These are phyloP conservation scores for Psophia crepitans DNA, from an alignment of 2,113 vertebrate genomes.

Conservation along the genomic window DNA sequence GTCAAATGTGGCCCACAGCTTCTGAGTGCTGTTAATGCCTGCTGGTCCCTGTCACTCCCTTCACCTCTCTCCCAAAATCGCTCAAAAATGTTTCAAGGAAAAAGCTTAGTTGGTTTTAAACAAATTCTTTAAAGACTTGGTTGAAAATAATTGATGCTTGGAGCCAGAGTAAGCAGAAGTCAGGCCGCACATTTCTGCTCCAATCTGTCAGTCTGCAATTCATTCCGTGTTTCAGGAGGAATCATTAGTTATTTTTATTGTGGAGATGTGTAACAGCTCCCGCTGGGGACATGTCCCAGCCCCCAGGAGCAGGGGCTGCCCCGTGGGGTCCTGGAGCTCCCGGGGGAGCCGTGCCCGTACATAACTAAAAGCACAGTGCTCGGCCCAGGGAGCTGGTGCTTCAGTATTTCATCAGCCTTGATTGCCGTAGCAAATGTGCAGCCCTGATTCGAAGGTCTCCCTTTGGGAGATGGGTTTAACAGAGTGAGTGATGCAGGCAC, in stretches of 20 bases:
- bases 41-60: background rate
- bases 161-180: background rate
- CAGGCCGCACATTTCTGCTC: background rate
- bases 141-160: accelerated
- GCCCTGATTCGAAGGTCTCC: background rate
- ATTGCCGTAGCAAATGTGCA: background rate
- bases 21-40: background rate
- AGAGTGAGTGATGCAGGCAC: background rate
- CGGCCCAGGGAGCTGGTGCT: background rate
- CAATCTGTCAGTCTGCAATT: background rate
- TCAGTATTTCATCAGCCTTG: background rate
- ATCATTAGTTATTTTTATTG: background rate
- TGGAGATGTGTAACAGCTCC: background rate
- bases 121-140: background rate
- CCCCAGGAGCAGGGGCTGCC: background rate
- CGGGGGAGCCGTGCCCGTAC: accelerated
- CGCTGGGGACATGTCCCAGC: background rate
- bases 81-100: background rate
- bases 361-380: background rate
- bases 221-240: background rate
- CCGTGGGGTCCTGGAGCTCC: background rate
- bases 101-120: background rate
- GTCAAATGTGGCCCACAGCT: background rate
- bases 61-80: background rate
- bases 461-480: background rate